phyloP scores from a whole-genome alignment of 1,140 invertebrate genomes.

The Apocrypta bakeri region DNA sequence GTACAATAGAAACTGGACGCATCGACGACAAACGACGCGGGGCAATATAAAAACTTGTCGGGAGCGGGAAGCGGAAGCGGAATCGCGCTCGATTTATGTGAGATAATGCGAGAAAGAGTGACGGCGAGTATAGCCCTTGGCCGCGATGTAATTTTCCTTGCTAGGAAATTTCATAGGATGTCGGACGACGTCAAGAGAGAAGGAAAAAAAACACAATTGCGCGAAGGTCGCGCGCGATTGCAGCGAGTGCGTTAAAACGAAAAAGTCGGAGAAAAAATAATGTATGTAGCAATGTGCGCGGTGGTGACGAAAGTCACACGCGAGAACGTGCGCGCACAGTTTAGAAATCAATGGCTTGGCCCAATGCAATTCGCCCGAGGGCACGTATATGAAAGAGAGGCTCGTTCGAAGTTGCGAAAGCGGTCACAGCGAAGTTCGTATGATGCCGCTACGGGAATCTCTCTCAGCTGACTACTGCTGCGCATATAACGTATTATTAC shows the following conservation, averaged over 20 bases:
- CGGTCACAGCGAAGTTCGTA: not conserved
- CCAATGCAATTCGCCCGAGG: constrained; percentile 38
- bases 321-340: constrained; percentile 10
- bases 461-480: not conserved
- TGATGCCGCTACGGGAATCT: not conserved
- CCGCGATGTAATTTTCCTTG: not conserved
- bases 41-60: no score
- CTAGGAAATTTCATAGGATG: not conserved
- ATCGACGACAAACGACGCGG: no score
- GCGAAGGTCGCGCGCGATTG: not conserved
- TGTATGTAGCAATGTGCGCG: not conserved
- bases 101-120: constrained; percentile 24
- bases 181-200: not conserved
- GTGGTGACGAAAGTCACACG: constrained; percentile 31
- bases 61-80: constrained; percentile 53
- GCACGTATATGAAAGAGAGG: not conserved
- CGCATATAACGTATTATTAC: no score
- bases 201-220: not conserved
- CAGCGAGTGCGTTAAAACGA: not conserved
- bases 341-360: constrained; percentile 45
- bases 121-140: not conserved
- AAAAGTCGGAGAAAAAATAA: not conserved
- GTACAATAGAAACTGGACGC: no score
- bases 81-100: constrained; percentile 54
- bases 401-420: constrained; percentile 11